Evolutionary conservation across 1,140 invertebrate genomes (phyloP).

Genomic region (Philotrypesis tridentata): DNA sequence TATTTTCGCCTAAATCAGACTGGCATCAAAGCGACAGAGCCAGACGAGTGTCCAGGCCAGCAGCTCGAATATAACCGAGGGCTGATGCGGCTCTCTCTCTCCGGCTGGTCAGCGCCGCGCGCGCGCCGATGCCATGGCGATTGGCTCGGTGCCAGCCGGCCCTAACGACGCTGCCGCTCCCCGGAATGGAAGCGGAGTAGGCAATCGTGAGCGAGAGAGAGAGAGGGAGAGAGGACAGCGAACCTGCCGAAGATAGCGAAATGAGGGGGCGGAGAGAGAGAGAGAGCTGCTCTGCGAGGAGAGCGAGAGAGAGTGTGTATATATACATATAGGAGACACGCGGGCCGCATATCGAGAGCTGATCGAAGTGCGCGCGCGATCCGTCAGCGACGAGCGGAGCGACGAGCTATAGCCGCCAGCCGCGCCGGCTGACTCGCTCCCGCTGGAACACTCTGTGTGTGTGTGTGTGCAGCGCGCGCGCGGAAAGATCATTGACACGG

Average conservation of each 20-base stretch:
- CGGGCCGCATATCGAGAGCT: constrained; percentile 4
- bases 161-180: constrained; percentile 34
- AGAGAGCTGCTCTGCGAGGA: neutral
- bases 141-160: constrained; percentile 39
- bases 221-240: neutral
- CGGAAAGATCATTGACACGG: neutral
- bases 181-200: constrained; percentile 13
- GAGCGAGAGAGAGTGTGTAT: constrained; percentile 11
- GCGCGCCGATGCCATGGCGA: constrained; percentile 26
- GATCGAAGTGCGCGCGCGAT: too few species aligned
- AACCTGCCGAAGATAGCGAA: constrained; percentile 45
- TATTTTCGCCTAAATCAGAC: neutral
- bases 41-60: neutral
- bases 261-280: constrained; percentile 30
- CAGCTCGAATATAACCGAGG: neutral
- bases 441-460: too few species aligned
- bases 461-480: too few species aligned
- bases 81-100: neutral
- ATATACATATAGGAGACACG: neutral
- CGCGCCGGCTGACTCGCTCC: neutral
- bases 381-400: neutral
- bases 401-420: too few species aligned
- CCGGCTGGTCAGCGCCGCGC: constrained; percentile 40
- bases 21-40: neutral
- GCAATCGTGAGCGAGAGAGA: constrained; percentile 7